phyloP scores from a whole-genome alignment of 2,888 invertebrate species.

The Stratiomys singularior region DNA sequence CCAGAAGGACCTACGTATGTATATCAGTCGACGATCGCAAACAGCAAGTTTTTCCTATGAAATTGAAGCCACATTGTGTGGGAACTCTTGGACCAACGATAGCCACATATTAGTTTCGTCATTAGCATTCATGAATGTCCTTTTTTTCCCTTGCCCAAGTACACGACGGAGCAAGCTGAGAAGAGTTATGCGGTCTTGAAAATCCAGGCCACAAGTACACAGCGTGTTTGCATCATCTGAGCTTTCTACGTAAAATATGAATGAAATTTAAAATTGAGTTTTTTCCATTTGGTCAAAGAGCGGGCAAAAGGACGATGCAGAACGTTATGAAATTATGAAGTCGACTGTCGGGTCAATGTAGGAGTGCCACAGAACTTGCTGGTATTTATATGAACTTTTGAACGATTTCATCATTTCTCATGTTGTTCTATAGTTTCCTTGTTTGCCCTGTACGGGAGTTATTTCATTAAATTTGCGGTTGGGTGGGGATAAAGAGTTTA shows the following conservation, averaged over 20 bases:
- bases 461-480: too few species aligned
- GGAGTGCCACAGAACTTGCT: too few species aligned
- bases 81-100: conserved; percentile 5
- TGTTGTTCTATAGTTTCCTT: too few species aligned
- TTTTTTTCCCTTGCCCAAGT: conserved; percentile 35
- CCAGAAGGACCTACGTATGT: too few species aligned
- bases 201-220: background rate
- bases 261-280: conserved; percentile 44
- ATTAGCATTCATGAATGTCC: conserved; percentile 44
- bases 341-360: too few species aligned
- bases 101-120: conserved; percentile 44
- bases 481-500: too few species aligned
- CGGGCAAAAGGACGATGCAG: background rate
- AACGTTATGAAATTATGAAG: too few species aligned
- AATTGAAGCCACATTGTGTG: conserved; percentile 20
- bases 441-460: too few species aligned
- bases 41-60: background rate
- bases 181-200: conserved; percentile 4
- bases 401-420: too few species aligned
- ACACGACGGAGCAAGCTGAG: background rate
- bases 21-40: too few species aligned
- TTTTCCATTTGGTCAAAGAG: background rate
- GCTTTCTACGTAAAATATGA: conserved; percentile 28
- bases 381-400: too few species aligned
- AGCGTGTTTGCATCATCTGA: conserved; percentile 12